Base-by-base conservation (phyloP, 2,888 invertebrate species). In the Pandemis corylana region DNA sequence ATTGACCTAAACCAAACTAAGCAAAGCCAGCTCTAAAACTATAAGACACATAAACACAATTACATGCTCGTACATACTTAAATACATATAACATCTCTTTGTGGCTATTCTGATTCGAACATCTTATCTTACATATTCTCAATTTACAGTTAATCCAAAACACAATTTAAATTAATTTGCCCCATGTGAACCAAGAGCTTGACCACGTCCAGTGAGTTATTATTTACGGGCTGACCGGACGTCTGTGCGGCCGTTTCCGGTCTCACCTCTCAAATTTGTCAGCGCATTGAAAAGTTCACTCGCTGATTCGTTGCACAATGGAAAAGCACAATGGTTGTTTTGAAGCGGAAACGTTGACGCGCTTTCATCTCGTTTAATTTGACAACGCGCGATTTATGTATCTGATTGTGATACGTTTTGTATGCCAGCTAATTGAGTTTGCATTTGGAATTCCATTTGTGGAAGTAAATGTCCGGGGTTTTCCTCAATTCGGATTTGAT, bases 181-280 rank as follows among this genome's bases (percentile, higher is more conserved):
- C 7, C 5, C 65, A 49, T 49, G 36, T 65, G 65, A 64, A 64
- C 13, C 49, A 65, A 65, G 49, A 13, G 28, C 49, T 13, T 7
- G 65, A 36, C 65, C 65, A 64, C 63, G 49, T 51, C 49, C 65
- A 7, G 13, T n/a, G 49, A 41, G 51, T 67, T 53, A 67, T 67
- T 67, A 67, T 67, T 67, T 49, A 67, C 67, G 67, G 36, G 7
- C 67, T 15, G 67, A 15, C 67, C 67, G 53, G 53, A 41, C 67
- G 65, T 65, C 65, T 41, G 67, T 41, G 36, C 67, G 65, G 49
- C 2, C 28, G 28, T 15, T 67, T 67, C 67, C 53, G 67, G 67
- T 67, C 67, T 53, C 67, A 67, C 67, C 67, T 67, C 67, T n/a
- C 67, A 13, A 67, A 67, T 67, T 67, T 67, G 67, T 67, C 67